Evolutionary conservation across 1,140 invertebrate species (phyloP), one percentile per base, ranked within the genome.

Genomic region (Drosophila arawakana): DNA sequence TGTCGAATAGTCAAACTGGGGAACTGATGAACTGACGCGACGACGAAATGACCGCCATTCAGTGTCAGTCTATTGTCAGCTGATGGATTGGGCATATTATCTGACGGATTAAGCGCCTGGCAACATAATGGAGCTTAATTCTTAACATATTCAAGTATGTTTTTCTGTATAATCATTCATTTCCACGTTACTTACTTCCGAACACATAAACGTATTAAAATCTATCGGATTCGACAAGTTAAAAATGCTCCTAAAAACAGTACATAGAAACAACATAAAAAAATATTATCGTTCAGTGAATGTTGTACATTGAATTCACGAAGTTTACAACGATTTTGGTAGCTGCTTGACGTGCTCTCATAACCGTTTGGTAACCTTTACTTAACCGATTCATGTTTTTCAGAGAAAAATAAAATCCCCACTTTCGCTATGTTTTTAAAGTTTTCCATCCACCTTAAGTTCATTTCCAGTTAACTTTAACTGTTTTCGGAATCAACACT

Each of bases 81-180:
- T 76, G 70, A 85, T 85, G 76, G 79, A 85, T 85, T 68, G 73
- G 61, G 57, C 80, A 68, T 80, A 83, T 83, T 82, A 82, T 69
- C 62, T 60, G 60, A 18, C 44, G 60, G 72, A 65, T 81, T 67
- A 77, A 61, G 50, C 46, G 21, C 52, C 63, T 18, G 57, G 18
- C 74, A 66, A 54, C 74, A 55, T 52, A 75, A 63, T 58, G 30
- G 55, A 52, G 54, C 70, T 60, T 73, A 43, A 68, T 70, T 70
- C 35, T 21, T 4, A 63, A 11, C 68, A 70, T 67, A 54, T 60
- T 68, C 34, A 13, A 37, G 50, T n/a, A 6, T 15, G 21, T 13
- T 30, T 21, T 11, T 10, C 11, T 37, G 2, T 9, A 7, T 57
- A 57, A 57, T 39, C 37, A 18, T 39, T 57, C 34, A 39, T 57